These are phyloP conservation scores for Cyclargus thomasi DNA, from an alignment of 1,140 invertebrate genomes.

Conservation along the genomic window DNA sequence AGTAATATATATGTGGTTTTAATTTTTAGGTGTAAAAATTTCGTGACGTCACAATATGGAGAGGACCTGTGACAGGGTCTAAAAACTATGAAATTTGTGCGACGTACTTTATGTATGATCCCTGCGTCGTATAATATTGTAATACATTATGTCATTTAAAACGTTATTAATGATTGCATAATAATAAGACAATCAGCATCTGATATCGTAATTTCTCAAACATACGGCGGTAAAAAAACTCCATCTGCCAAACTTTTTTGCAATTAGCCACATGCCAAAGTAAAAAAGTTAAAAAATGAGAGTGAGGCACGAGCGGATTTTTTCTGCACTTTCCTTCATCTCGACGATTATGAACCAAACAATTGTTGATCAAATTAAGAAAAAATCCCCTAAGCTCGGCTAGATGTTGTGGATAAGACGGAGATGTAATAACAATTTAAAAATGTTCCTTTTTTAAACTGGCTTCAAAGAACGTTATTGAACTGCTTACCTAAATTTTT, in stretches of 20 bases:
- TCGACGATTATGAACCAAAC: slow-evolving; percentile 46
- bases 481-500: no score
- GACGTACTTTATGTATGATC: no score
- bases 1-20: no score
- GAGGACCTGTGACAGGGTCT: no score
- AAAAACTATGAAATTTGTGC: no score
- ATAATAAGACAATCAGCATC: no score
- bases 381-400: slow-evolving; percentile 43
- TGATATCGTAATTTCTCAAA: neutral
- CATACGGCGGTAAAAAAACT: slow-evolving; percentile 2
- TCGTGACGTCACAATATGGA: no score
- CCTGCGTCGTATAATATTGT: neutral
- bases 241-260: slow-evolving; percentile 40
- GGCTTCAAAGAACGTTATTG: no score
- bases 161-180: no score
- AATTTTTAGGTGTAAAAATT: no score
- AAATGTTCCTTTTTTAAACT: no score
- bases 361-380: slow-evolving; percentile 67
- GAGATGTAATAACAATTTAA: no score
- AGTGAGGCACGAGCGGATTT: slow-evolving; percentile 61
- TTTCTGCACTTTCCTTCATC: slow-evolving; percentile 43
- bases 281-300: slow-evolving; percentile 58
- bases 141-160: neutral
- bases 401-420: slow-evolving; percentile 32
- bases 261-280: slow-evolving; percentile 57